phyloP scores from a whole-genome alignment of 2,888 invertebrate genomes.

The Hofmannophila pseudospretella region DNA sequence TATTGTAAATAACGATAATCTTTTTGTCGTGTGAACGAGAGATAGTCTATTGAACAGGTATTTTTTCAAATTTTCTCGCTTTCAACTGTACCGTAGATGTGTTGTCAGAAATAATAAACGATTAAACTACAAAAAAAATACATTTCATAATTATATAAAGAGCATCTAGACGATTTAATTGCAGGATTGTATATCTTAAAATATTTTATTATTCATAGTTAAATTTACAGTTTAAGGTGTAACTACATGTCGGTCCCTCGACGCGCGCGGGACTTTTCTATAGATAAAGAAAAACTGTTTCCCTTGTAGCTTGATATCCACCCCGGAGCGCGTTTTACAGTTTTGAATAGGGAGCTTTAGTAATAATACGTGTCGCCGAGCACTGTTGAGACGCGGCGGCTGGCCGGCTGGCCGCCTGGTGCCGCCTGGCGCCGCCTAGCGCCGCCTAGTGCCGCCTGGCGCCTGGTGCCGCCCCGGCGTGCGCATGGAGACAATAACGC shows the following conservation, averaged over 20 bases:
- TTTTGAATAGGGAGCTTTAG: slow-evolving; percentile 49
- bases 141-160: slow-evolving; percentile 68
- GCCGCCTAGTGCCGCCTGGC: slow-evolving; percentile 22
- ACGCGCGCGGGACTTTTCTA: slow-evolving; percentile 54
- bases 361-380: too few relatives aligned
- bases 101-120: slow-evolving; percentile 71
- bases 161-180: slow-evolving; percentile 72
- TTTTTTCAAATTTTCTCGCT: slow-evolving; percentile 78
- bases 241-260: slow-evolving; percentile 45
- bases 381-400: too few relatives aligned
- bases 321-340: slow-evolving; percentile 37
- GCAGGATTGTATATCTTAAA: slow-evolving; percentile 73
- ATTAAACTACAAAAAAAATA: slow-evolving; percentile 71
- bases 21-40: slow-evolving; percentile 76
- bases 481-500: slow-evolving; percentile 52
- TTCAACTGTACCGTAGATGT: slow-evolving; percentile 77
- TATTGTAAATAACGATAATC: slow-evolving; percentile 76
- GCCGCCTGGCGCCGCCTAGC: slow-evolving; percentile 21
- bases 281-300: slow-evolving; percentile 43
- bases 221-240: slow-evolving; percentile 66
- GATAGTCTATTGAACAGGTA: slow-evolving; percentile 76
- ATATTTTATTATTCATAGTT: slow-evolving; percentile 75
- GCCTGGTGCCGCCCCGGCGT: slow-evolving; percentile 28
- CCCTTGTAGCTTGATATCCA: slow-evolving; percentile 26
- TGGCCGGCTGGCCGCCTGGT: slow-evolving; percentile 2